Evolutionary conservation across 2,113 vertebrate species (phyloP).

Genomic region (Rhagologus leucostigma): DNA sequence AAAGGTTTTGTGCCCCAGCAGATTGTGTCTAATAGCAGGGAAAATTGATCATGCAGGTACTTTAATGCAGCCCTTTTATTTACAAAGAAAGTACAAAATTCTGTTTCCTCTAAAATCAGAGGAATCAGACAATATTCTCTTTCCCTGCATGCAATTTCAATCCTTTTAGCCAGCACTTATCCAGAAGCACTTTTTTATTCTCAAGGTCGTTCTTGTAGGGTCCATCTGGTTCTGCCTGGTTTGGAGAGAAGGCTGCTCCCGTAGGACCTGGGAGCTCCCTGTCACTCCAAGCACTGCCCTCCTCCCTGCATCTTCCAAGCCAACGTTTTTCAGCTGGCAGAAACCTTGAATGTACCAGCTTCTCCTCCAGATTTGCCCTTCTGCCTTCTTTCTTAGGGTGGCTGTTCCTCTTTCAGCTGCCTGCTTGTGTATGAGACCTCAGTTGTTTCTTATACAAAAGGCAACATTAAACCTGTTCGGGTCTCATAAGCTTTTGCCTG

Average conservation of each 20-base stretch:
- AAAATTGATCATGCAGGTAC: constrained; percentile 38
- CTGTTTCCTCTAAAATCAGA: neutral
- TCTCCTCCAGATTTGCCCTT: neutral
- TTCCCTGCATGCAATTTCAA: neutral
- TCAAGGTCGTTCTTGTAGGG: neutral
- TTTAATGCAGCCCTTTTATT: constrained; percentile 30
- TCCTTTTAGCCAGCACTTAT: constrained; percentile 17
- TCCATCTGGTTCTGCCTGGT: neutral
- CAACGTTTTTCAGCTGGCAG: neutral
- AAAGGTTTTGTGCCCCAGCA: neutral
- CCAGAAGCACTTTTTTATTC: neutral
- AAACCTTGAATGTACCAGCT: neutral
- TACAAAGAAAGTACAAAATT: constrained; percentile 21
- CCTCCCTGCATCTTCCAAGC: neutral
- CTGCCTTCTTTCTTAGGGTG: neutral
- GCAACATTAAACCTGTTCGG: neutral
- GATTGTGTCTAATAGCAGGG: constrained; percentile 38
- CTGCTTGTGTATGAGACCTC: neutral
- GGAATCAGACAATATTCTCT: neutral
- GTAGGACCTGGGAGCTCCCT: neutral
- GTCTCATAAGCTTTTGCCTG: neutral
- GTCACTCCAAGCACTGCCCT: neutral
- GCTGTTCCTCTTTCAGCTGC: neutral
- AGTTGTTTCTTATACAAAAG: neutral
- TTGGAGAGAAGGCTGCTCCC: neutral